Base-by-base conservation (phyloP, 2,113 vertebrate species). In the Megaleporinus macrocephalus region DNA sequence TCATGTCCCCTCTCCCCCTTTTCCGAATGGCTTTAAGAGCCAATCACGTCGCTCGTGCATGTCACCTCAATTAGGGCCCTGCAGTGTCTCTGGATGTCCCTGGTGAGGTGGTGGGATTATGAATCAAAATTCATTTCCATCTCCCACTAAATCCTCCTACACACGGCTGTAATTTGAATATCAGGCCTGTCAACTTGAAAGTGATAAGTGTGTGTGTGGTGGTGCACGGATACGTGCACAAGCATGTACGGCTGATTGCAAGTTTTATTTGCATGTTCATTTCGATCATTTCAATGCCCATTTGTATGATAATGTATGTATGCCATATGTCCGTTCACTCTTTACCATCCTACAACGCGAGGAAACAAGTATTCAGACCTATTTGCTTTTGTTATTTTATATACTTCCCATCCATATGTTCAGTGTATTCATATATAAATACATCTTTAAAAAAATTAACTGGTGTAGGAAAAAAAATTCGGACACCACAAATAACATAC, bases 1-100 rank as follows among this genome's bases (percentile, higher is more conserved):
- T 63, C 51, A 57, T 41, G 36, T 77, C 51, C 61, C n/a, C 51
- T 41, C 36, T 36, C 22, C 15, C 18, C 14, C n/a, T n/a, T 13
- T 24, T 66, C 41, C 24, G 18, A 79, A 63, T 16, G 30, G 79
- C 30, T 81, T 81, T 26, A 41, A 20, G 20, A 78, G 29, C 75
- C 76, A 86, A 65, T 81, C 73, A 81, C 69, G 44, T 65, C 68
- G 41, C 22, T 80, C 57, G 4, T 79, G 76, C 30, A 30, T 83
- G 68, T 76, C 77, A 80, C 83, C 71, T 87, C 80, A 80, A 77
- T 87, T 83, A 80, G 68, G 61, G 71, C 29, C 29, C 78, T 65
- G 49, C 66, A 68, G 73, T 79, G 86, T 82, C 83, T 79, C 24
- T 41, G 7, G 0, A 11, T 26, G 70, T 78, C 53, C 78, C 75